Evolutionary conservation across 2,797 vertebrate genomes (phyloP), one percentile per base, ranked within the genome.

Genomic region (Okamejei kenojei): DNA sequence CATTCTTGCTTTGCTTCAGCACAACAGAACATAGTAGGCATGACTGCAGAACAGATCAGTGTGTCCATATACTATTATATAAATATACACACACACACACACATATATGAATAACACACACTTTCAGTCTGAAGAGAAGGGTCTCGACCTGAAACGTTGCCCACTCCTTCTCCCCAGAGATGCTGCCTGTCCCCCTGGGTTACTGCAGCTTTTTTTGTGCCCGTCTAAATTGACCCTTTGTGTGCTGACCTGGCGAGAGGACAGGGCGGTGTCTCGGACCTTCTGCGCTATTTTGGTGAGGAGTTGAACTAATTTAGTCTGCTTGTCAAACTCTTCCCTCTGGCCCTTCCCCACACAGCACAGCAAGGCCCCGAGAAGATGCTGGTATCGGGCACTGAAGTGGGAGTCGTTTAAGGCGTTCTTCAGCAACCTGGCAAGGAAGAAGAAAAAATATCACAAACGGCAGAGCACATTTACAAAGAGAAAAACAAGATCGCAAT

Each of bases 321-420:
- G 98, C 0, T 97, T 96, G 95, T 98, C 98, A 0, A 99, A 98
- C 96, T 99, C 97, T 1, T 99, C 98, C 1, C 98, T 95, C 86
- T 98, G 97, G 17, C 97, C 97, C 88, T 97, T 97, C 8, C 98
- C 98, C 0, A 97, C 97, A 94, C 98, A 99, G 96, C 98, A 99
- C n/a, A 99, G 96, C 94, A 99, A 95, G 7, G 98, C 98, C 0
- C 97, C 98, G 94, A 99, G 97, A 93, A 99, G 96, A 94, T 98
- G 98, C 96, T 99, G 98, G 95, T 99, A 99, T 2, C 98, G 97
- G 93, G 97, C 98, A 29, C 97, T 98, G 97, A 99, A 99, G 97
- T 98, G 98, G 0, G 98, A 98, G 95, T 99, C 98, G 95, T 98
- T 98, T 26, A 99, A 97, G 82, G 97, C 97, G 0, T 99, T 98